phyloP scores from a whole-genome alignment of 37 sponge, comb jelly and placozoan species.

The Petrosia ficiformis region DNA sequence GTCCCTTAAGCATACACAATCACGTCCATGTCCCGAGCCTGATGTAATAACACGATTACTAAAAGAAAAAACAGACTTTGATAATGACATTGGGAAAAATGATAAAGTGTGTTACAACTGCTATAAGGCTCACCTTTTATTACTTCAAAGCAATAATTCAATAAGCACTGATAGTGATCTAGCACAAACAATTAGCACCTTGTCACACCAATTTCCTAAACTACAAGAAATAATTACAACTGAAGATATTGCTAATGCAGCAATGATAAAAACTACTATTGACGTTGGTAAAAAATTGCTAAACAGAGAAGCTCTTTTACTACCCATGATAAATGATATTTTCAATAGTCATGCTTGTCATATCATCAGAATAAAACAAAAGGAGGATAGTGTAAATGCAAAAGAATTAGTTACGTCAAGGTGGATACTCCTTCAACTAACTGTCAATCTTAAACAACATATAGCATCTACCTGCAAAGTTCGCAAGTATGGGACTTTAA shows the following conservation, averaged over 20 bases:
- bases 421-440: constrained; percentile 15
- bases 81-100: background rate
- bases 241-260: background rate
- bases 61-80: constrained; percentile 4
- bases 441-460: constrained; percentile 5
- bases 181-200: background rate
- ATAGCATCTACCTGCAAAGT: constrained; percentile 8
- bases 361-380: background rate
- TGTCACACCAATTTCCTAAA: background rate
- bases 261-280: background rate
- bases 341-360: background rate
- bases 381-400: background rate
- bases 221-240: background rate
- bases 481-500: constrained; percentile 14
- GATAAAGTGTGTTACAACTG: constrained; percentile 8
- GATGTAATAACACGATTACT: background rate
- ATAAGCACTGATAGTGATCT: background rate
- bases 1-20: background rate
- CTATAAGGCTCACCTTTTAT: constrained; percentile 12
- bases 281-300: constrained; percentile 3
- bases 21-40: background rate
- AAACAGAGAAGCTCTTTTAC: constrained; percentile 1
- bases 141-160: background rate
- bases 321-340: background rate
- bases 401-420: background rate